phyloP scores from a whole-genome alignment of 2,888 invertebrate species.

The Pseudolycoriella hygida region DNA sequence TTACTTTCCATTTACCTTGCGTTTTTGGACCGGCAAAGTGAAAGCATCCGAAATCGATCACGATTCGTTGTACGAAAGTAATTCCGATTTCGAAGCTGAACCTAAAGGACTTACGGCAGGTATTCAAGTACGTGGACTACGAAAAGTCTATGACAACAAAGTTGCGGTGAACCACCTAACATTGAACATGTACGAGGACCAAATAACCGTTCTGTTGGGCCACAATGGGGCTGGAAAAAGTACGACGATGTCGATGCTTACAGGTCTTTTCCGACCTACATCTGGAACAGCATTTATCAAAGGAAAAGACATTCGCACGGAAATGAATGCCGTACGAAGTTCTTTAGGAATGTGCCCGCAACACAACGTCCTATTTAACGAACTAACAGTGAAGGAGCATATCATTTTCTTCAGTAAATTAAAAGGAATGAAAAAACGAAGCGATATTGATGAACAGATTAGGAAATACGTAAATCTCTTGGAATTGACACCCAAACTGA shows the following conservation, averaged over 20 bases:
- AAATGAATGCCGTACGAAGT: constrained; percentile 37
- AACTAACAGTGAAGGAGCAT: constrained; percentile 59
- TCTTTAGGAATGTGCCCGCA: constrained; percentile 61
- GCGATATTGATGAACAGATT: constrained; percentile 35
- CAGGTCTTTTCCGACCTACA: constrained; percentile 44
- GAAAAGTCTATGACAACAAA: constrained; percentile 35
- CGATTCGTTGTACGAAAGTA: background rate
- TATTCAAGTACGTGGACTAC: constrained; percentile 35
- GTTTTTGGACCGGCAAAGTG: background rate
- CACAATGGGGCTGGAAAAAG: constrained; percentile 76
- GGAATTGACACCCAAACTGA: constrained; percentile 40
- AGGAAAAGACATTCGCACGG: constrained; percentile 41
- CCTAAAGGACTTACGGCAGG: constrained; percentile 24
- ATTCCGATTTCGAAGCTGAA: constrained; percentile 24
- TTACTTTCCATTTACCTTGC: constrained; percentile 46
- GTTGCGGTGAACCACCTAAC: constrained; percentile 44
- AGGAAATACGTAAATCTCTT: constrained; percentile 38
- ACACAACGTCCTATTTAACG: constrained; percentile 58
- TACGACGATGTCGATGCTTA: constrained; percentile 74
- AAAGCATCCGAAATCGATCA: background rate
- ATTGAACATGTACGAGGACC: constrained; percentile 60
- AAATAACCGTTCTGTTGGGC: constrained; percentile 58
- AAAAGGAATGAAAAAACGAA: constrained; percentile 33
- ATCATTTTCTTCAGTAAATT: constrained; percentile 54
- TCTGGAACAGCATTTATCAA: constrained; percentile 44